Evolutionary conservation across 2,113 vertebrate species (phyloP), one percentile per base, ranked within the genome.

Genomic region (Paramormyrops kingsleyae): DNA sequence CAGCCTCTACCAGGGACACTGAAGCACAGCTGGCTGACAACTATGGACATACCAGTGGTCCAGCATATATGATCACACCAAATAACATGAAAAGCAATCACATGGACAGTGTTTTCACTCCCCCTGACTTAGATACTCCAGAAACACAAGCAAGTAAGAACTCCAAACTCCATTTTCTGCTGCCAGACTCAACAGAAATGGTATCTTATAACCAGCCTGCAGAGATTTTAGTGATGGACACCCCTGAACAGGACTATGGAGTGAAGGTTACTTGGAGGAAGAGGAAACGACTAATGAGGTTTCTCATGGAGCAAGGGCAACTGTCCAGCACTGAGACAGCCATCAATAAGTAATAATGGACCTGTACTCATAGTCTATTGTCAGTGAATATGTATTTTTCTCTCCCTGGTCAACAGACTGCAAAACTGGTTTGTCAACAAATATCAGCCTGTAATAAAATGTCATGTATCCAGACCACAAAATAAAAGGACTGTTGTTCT

Each of bases 211-310:
- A 88, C 5, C 83, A 24, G 5, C 92, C 93, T n/a, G 39, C 91
- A 24, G 93, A 95, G 15, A 89, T 96, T 5, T 94, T 99, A 89
- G 98, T 96, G 3, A 66, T 93, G 2, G 97, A 98, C 56, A 99
- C 98, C 1, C 98, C 97, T 0, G 97, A 98, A 92, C 95, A 91
- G 0, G 95, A 97, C 90, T 99, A 98, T 7, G 98, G 97, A 0
- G 0, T 99, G 2, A 97, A 95, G 87, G 97, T 97, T 77, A 98
- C 97, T 0, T 99, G 98, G 98, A 96, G 97, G 53, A 95, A 92
- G 62, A 95, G 97, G 83, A 95, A 90, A 88, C 90, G 90, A 0
- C n/a, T 97, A 0, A 96, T 97, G 95, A 70, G 89, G 5, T 91
- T 95, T 90, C 94, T 99, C 62, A 95, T 85, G 89, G 92, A 96